Evolutionary conservation across 2,888 invertebrate species (phyloP), one percentile per base, ranked within the genome.

Genomic region (Sinelater perroti): DNA sequence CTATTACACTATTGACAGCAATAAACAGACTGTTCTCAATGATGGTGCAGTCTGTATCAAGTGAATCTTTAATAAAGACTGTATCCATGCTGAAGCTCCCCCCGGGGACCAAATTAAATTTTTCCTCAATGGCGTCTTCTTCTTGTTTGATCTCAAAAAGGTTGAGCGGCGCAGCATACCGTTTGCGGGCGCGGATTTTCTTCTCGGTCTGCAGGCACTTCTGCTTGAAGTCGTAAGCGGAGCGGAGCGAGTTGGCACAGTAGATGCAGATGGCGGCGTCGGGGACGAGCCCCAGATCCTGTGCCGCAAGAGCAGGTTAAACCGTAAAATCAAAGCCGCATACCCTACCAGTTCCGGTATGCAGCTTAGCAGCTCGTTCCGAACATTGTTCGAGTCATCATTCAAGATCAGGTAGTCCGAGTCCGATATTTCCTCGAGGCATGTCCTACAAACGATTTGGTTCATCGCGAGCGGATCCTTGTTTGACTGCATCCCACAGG

Each of bases 291-390:
- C 5, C 14, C 3, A 42, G 16, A n/a, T 42, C 26, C 42, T 42
- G n/a, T 8, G n/a, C n/a, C n/a, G n/a, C n/a, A n/a, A n/a, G n/a
- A n/a, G n/a, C n/a, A n/a, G n/a, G n/a, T n/a, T n/a, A n/a, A n/a
- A n/a, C n/a, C n/a, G n/a, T n/a, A n/a, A n/a, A n/a, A n/a, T n/a
- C n/a, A n/a, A n/a, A n/a, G n/a, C n/a, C n/a, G n/a, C n/a, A n/a
- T n/a, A n/a, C n/a, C 31, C 10, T 6, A 42, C 42, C 26, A 42
- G 8, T 42, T 42, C 42, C n/a, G 42, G 42, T 13, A 42, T 10
- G 14, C 42, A 42, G 2, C 10, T 14, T 1, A 8, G 8, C 6
- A 42, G 14, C 17, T 42, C 24, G 2, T 42, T 6, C 16, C n/a
- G 13, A 1, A 24, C 11, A n/a, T 4, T 21, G 13, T 5, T 26